These are phyloP conservation scores for Papilio elwesi DNA, from an alignment of 2,888 invertebrate genomes.

Conservation along the genomic window DNA sequence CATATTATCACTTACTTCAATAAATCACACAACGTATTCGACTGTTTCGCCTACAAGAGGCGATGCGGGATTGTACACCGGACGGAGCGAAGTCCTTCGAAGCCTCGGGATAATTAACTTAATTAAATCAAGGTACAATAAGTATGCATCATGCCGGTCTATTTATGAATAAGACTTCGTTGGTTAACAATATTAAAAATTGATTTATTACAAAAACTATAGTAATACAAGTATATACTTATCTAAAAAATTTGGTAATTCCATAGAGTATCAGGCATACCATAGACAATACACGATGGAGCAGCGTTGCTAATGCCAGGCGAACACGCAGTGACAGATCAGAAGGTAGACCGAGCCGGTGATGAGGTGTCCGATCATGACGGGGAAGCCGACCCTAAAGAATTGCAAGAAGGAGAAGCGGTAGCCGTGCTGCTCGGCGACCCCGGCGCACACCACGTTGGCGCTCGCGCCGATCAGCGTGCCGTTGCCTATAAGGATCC, in stretches of 20 bases:
- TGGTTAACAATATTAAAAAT: too few species aligned
- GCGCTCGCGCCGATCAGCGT: constrained; percentile 96
- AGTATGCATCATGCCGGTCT: too few species aligned
- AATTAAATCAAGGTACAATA: too few species aligned
- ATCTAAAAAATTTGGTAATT: too few species aligned
- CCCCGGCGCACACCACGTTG: constrained; percentile 96
- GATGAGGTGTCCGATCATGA: constrained; percentile 89
- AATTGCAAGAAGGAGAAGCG: constrained; percentile 93
- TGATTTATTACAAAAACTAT: too few species aligned
- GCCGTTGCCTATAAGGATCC: constrained; percentile 87
- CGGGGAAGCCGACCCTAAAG: constrained; percentile 93
- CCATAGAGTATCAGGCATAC: too few species aligned
- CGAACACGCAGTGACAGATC: constrained; percentile 87
- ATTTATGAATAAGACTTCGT: too few species aligned
- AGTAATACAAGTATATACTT: too few species aligned
- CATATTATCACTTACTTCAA: neutral
- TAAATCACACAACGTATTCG: neutral
- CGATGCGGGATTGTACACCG: constrained; percentile 2
- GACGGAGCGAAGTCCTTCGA: neutral
- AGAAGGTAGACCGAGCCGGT: constrained; percentile 89
- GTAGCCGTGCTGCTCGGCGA: constrained; percentile 96
- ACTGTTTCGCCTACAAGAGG: neutral
- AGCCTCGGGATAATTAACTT: too few species aligned
- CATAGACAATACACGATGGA: neutral
- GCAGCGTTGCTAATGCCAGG: constrained; percentile 83